Evolutionary conservation across 2,797 vertebrate species (phyloP).

Genomic region (Craterocephalus amniculus): DNA sequence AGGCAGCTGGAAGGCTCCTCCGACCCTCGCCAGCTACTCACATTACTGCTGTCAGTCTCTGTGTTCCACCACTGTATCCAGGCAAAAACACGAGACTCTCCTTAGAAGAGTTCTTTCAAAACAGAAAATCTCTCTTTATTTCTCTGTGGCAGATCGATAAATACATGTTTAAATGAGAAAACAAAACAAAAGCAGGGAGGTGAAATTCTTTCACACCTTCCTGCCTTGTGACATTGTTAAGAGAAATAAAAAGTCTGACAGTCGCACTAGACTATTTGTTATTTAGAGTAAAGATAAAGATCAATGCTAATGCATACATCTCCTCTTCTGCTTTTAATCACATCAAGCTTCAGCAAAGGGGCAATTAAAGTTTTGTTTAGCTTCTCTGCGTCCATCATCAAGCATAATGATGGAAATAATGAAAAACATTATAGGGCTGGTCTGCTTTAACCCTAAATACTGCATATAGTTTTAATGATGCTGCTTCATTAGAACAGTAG

Average conservation of each 20-base stretch:
- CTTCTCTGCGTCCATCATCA: slow-evolving; percentile 58
- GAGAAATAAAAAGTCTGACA: slow-evolving; percentile 50
- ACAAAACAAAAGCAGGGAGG: slow-evolving; percentile 39
- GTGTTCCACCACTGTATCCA: slow-evolving; percentile 27
- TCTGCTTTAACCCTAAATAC: slow-evolving; percentile 37
- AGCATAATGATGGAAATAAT: slow-evolving; percentile 51
- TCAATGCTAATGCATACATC: slow-evolving; percentile 51
- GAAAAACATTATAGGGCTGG: slow-evolving; percentile 46
- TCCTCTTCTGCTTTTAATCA: slow-evolving; percentile 60
- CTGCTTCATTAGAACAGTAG: slow-evolving; percentile 36
- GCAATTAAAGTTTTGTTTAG: slow-evolving; percentile 46
- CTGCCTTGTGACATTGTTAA: slow-evolving; percentile 44
- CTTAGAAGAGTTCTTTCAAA: slow-evolving; percentile 56
- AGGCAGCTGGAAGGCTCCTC: slow-evolving; percentile 48
- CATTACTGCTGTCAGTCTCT: slow-evolving; percentile 76
- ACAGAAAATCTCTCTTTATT: slow-evolving; percentile 49
- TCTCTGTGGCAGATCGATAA: slow-evolving; percentile 49
- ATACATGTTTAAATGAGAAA: slow-evolving; percentile 42
- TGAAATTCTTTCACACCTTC: slow-evolving; percentile 50
- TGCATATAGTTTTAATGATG: slow-evolving; percentile 45
- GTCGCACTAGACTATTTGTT: slow-evolving; percentile 36
- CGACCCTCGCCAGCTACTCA: slow-evolving; percentile 55
- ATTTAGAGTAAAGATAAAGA: slow-evolving; percentile 40
- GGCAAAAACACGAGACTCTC: slow-evolving; percentile 47
- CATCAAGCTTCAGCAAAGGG: slow-evolving; percentile 48